Evolutionary conservation across 2,797 vertebrate species (phyloP).

Genomic region (Hirundo rustica): DNA sequence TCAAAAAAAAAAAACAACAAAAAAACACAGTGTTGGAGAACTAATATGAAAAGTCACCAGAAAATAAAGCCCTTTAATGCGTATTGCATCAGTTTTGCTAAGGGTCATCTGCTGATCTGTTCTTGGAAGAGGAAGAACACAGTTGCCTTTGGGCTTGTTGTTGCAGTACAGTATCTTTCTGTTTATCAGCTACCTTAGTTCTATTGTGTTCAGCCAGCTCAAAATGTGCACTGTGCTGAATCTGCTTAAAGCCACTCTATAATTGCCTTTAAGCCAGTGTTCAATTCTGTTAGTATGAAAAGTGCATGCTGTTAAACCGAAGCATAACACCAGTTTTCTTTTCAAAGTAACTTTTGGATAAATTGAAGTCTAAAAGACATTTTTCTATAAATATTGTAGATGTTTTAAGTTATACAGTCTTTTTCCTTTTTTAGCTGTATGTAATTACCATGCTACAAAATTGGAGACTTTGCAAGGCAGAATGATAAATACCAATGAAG

Average conservation of each 20-base stretch:
- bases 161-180: background rate
- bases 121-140: background rate
- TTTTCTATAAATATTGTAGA: background rate
- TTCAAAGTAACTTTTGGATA: background rate
- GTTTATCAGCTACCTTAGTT: background rate
- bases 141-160: background rate
- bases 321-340: background rate
- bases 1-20: background rate
- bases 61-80: background rate
- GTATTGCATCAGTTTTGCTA: background rate
- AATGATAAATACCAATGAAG: background rate
- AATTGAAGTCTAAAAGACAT: background rate
- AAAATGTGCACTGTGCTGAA: background rate
- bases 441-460: background rate
- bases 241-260: background rate
- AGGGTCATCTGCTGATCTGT: background rate
- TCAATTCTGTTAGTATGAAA: background rate
- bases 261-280: background rate
- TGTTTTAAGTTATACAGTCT: background rate
- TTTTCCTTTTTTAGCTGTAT: background rate
- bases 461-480: background rate
- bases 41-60: background rate
- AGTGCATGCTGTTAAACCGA: background rate
- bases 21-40: fast-evolving
- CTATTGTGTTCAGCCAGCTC: background rate